Evolutionary conservation across 2,113 vertebrate species (phyloP), one percentile per base, ranked within the genome.

Genomic region (Ptilorrhoa leucosticta): DNA sequence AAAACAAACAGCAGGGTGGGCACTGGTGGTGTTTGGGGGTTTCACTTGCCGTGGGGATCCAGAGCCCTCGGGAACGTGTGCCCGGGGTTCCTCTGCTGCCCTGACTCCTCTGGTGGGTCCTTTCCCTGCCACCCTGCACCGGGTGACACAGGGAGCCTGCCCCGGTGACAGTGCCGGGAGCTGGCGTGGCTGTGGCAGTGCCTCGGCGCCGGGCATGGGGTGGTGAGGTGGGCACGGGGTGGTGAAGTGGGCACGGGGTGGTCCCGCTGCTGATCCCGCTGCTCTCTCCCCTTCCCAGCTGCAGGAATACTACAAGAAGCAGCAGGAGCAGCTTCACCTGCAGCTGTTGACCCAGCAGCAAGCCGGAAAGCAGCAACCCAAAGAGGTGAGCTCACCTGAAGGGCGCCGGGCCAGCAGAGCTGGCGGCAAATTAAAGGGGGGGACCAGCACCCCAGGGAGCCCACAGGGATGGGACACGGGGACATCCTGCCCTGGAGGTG

Each of bases 271-370:
- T 97, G 45, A 95, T 58, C 48, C 18, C 11, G 2, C 44, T 58
- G 22, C 27, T 92, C 58, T 91, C 26, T 81, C 23, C 35, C 61
- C 9, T 79, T 75, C 90, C 83, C 96, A 99, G 99, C 98, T 99
- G 96, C 99, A 99, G 98, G 99, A 99, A 97, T 99, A 99, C 93
- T 99, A 99, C 97, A 99, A 99, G 98, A 99, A 99, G 97, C 99
- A 99, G 94, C 99, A 99, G 97, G 99, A 99, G 92, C 99, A 99
- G 97, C 98, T 99, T 91, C 99, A 99, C 95, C 98, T 99, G 89
- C 99, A 99, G 97, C 99, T 99, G 86, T 97, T 99, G 97, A 99
- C 98, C 82, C 99, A 99, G 93, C 99, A 99, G 97, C 99, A 99
- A 87, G 98, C 99, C 61, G 99, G 99, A 90, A 98, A 98, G 91